Evolutionary conservation across 2,888 invertebrate species (phyloP), one percentile per base, ranked within the genome.

Genomic region (Amblyteles armatorius): DNA sequence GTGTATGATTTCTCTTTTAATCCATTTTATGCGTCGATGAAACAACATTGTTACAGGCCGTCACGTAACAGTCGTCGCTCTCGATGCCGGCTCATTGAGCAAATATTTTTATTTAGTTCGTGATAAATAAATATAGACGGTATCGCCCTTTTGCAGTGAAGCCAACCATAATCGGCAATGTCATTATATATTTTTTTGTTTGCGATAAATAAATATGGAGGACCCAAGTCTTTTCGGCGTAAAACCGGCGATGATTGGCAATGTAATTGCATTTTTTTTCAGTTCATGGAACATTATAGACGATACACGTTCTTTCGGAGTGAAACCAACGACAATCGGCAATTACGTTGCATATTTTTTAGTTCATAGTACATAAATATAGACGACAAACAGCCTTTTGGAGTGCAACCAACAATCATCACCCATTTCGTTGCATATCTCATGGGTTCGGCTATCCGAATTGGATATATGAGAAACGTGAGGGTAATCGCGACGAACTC

Each of bases 401-500:
- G 44, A 48, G 16, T 48, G 1, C 1, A 48, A 16, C 16, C 16
- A 5, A 4, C 44, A 1, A 16, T 16, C 2, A 48, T 22, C 22
- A 6, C 6, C 44, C 13, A 44, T 4, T 48, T 48, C 16, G 4
- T 16, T 63, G 29, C 3, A 29, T 16, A 63, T 33, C n/a, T 33
- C 16, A 33, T 33, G 63, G 6, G 63, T 29, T 63, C n/a, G 33
- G 6, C 63, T n/a, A 19, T 36, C 22, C 44, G 29, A n/a, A 44
- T 33, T 7, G 33, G 52, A 63, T 33, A 57, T 40, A 0, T 40
- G n/a, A n/a, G n/a, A 13, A 19, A 19, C 40, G 60, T 44, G n/a
- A 26, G 29, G 7, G 48, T 36, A 65, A 76, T 65, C 65, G 33
- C 52, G 33, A 36, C 36, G 65, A 52, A 48, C 76, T 48, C 48